Evolutionary conservation across 2,797 vertebrate genomes (phyloP), one percentile per base, ranked within the genome.

Genomic region (Tragopan temminckii): DNA sequence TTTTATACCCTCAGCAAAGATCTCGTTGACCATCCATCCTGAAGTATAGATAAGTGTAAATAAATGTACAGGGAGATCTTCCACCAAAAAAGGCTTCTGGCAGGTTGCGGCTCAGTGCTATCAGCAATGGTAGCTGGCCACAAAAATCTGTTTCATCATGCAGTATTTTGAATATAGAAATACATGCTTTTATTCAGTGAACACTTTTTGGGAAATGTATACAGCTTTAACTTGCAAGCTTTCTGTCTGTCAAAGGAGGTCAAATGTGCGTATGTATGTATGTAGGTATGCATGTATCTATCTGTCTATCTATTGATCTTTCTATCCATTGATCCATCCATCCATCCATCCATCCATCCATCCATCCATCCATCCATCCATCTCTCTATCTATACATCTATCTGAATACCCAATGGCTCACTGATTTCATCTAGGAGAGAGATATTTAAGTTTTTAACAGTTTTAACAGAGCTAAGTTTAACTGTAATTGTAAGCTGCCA

Each of bases 41-140:
- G 79, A 94, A 93, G 94, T 86, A 96, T 91, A 97, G 97, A 97
- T 93, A 97, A 52, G 27, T 97, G 95, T 94, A 97, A 97, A 95
- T 88, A 97, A 95, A 81, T 55, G 85, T 72, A 64, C 17, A 67
- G 74, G 89, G 25, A 85, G 15, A 89, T 23, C n/a, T 88, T 92
- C 84, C 52, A 94, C 80, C 70, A 87, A 62, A 78, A 21, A 5
- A 5, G 29, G 50, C 67, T 97, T 80, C 75, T 94, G 90, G 71
- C 94, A 70, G 84, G 80, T 96, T 96, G 93, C 81, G 33, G 46
- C 74, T 96, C 92, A 96, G 45, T 64, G 89, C 64, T 94, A 62
- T 92, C 90, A 94, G 89, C 81, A 95, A 42, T 55, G 63, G 67
- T 83, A 95, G 84, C 92, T 92, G 88, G 55, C 53, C 72, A 78